Evolutionary conservation across 2,797 vertebrate species (phyloP).

Genomic region (Microchirus variegatus): DNA sequence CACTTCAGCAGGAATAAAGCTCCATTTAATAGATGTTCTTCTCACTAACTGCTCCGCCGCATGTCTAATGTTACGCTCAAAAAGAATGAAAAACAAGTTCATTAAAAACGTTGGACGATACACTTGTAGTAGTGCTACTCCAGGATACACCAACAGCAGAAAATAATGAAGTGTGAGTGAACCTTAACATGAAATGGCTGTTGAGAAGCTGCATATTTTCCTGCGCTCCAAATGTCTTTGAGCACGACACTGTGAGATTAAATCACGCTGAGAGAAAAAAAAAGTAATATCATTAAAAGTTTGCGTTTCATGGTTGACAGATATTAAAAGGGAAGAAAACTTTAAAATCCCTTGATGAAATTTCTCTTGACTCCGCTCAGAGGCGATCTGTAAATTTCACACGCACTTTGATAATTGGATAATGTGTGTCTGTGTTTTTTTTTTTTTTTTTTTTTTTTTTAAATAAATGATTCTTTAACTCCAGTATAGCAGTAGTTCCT

Average conservation of each 20-base stretch:
- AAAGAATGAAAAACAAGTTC: not conserved
- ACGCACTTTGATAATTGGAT: slow-evolving; percentile 28
- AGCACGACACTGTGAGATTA: too few species aligned
- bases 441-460: not conserved
- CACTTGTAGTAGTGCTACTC: not conserved
- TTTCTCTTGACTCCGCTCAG: slow-evolving; percentile 7
- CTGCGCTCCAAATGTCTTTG: too few species aligned
- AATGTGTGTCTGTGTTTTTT: not conserved
- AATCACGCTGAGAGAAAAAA: not conserved
- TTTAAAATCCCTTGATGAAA: slow-evolving; percentile 23
- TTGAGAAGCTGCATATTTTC: too few species aligned
- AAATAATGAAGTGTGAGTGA: too few species aligned
- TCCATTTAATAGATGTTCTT: not conserved
- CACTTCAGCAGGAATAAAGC: slow-evolving; percentile 5
- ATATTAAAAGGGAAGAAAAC: slow-evolving; percentile 3
- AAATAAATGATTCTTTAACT: slow-evolving; percentile 1
- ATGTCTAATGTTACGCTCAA: not conserved
- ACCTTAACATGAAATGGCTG: too few species aligned
- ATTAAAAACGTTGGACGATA: not conserved
- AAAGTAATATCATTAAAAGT: not conserved
- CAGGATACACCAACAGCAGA: not conserved
- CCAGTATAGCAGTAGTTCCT: too few species aligned
- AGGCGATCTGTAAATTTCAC: slow-evolving; percentile 9
- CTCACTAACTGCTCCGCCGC: not conserved
- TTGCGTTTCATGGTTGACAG: slow-evolving; percentile 9